These are phyloP conservation scores for Eublepharis macularius DNA, from an alignment of 2,113 vertebrate species.

Conservation along the genomic window DNA sequence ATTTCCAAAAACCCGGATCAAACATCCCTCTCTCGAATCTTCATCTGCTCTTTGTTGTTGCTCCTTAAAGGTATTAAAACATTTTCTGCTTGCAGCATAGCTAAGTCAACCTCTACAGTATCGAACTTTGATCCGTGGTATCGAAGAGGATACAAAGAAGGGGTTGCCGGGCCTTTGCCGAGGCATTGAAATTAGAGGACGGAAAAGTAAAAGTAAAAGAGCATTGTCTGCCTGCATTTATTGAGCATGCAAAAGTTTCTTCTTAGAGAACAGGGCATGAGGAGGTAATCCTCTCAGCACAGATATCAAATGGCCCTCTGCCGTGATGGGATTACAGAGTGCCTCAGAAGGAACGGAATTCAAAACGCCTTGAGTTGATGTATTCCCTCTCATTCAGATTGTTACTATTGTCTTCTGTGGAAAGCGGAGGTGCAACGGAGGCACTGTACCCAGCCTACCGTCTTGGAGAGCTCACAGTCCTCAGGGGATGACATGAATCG, in stretches of 20 bases:
- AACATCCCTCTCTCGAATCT: conserved; percentile 52
- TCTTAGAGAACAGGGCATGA: conserved; percentile 15
- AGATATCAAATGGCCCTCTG: conserved; percentile 33
- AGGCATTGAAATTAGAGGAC: conserved; percentile 52
- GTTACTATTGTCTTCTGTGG: neutral
- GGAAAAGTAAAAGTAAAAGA: conserved; percentile 20
- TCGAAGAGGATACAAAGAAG: conserved; percentile 55
- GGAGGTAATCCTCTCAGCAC: conserved; percentile 12
- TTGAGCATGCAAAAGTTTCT: conserved; percentile 4
- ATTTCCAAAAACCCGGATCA: conserved; percentile 60
- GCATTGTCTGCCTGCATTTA: accelerated
- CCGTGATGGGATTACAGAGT: neutral
- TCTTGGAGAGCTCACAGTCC: neutral
- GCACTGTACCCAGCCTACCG: no score
- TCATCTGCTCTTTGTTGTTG: conserved; percentile 59
- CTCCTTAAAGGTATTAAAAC: conserved; percentile 58
- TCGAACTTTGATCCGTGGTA: conserved; percentile 54
- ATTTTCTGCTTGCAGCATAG: conserved; percentile 32
- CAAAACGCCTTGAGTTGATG: neutral
- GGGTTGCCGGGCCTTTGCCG: conserved; percentile 38
- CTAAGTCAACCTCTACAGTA: conserved; percentile 64
- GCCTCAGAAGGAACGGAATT: neutral
- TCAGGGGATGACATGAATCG: neutral
- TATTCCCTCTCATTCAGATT: conserved; percentile 3
- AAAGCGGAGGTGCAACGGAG: neutral